Base-by-base conservation (phyloP, 1,140 invertebrate genomes). In the Neotoxoptera formosana region DNA sequence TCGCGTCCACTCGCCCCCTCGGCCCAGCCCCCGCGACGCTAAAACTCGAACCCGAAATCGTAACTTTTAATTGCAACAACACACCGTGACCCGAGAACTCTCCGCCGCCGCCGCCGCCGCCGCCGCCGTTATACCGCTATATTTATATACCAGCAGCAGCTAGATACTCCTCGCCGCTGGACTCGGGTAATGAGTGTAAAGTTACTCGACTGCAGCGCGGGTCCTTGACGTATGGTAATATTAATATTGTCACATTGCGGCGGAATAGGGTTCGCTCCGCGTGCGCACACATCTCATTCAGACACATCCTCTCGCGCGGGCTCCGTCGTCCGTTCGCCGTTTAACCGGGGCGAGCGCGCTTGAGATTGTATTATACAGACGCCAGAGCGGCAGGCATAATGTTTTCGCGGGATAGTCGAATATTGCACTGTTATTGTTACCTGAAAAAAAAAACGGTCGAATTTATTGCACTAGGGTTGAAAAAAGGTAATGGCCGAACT, bases 51-150 rank as follows among this genome's bases (percentile, higher is more conserved):
- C 47, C 76, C 45, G 25, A 92, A 91, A 81, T 91, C n/a, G n/a
- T 7, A 91, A 92, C 90, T 92, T 92, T 92, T 83, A 92, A 92
- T 92, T 92, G 67, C 47, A n/a, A 51, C 41, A 48, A 30, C 45
- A 56, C 53, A n/a, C 25, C 14, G 14, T 45, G 36, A 90, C 89
- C 53, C 56, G n/a, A 90, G 36, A 23, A 45, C 41, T 2, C 41
- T 2, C n/a, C 34, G 17, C 21, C 4, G 8, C 14, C 11, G 47
- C 45, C 84, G 4, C 25, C 25, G n/a, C n/a, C n/a, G n/a, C n/a
- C 34, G 17, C 21, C 4, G 8, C 14, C 11, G 47, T n/a, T n/a
- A n/a, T n/a, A n/a, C 45, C 84, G 4, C 25, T 41, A n/a, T n/a
- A n/a, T n/a, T n/a, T n/a, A n/a, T n/a, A n/a, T n/a, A n/a, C n/a